Base-by-base conservation (phyloP, 1,140 invertebrate species). In the Calephelis nemesis region DNA sequence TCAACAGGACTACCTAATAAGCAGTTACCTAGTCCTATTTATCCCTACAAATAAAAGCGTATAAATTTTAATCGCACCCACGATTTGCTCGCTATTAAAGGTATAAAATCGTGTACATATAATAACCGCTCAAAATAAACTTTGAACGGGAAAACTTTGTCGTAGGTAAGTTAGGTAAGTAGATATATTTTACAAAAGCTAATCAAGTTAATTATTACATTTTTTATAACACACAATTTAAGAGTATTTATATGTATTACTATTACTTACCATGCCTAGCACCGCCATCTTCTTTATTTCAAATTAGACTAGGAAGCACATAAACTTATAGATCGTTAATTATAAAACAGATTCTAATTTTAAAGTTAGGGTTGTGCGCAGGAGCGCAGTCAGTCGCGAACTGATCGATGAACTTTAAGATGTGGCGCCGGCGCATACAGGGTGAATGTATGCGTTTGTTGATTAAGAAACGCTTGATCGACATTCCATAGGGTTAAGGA, bases 361-460 rank as follows among this genome's bases (percentile, higher is more conserved):
- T 70, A 73, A 72, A 74, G 58, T 65, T 63, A 73, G 72, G 65
- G 63, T 67, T 78, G 78, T 78, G 79, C 78, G 65, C 72, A 76
- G 78, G 74, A 73, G 74, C 82, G 80, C 82, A 69, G 83, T 76
- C 78, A 71, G 76, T 80, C 77, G 83, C 82, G 80, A 78, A 90
- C 86, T 90, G 85, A 84, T 75, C 83, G 83, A 80, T 87, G 87
- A 88, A 88, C 82, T 82, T 79, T 81, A n/a, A 72, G 74, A 63
- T 72, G 78, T 79, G 82, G 83, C 82, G 83, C 83, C 78, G 80
- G 79, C 82, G 85, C 81, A 67, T 70, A 69, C 72, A 77, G 73
- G 75, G 74, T 76, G 73, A 76, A 77, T 77, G 75, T 77, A 81
- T 81, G 82, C 79, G 73, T 73, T 74, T 78, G 74, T 74, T 79